Evolutionary conservation across 2,888 invertebrate species (phyloP).

Genomic region (Cheilosia impressa): DNA sequence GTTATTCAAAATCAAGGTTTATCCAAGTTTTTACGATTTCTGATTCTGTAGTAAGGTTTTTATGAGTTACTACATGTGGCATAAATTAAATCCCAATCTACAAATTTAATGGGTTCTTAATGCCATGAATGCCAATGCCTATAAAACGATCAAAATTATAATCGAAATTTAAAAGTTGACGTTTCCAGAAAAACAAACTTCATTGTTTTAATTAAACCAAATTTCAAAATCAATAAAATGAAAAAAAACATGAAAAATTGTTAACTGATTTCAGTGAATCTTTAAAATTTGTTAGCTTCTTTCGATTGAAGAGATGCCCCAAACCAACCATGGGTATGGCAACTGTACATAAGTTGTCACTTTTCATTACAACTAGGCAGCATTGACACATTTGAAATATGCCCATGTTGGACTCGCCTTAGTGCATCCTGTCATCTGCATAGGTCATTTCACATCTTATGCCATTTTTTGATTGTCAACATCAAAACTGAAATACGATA

Average conservation of each 20-base stretch:
- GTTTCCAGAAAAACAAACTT: too few species aligned
- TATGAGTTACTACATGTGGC: background rate
- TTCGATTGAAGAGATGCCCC: too few species aligned
- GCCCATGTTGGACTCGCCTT: slow-evolving; percentile 2
- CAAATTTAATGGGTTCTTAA: slow-evolving; percentile 6
- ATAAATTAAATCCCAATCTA: slow-evolving; percentile 8
- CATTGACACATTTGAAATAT: slow-evolving; percentile 1
- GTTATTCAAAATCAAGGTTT: background rate
- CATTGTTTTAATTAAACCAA: too few species aligned
- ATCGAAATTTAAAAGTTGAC: background rate
- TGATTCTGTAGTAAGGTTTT: background rate
- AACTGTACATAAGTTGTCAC: background rate
- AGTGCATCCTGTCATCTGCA: slow-evolving; percentile 15
- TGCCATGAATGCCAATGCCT: slow-evolving; percentile 1
- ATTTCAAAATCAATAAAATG: too few species aligned
- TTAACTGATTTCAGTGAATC: too few species aligned
- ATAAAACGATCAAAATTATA: background rate
- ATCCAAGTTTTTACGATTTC: background rate
- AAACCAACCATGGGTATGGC: too few species aligned
- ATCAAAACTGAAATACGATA: slow-evolving; percentile 69
- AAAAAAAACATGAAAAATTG: too few species aligned
- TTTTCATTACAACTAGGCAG: background rate
- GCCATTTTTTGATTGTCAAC: slow-evolving; percentile 61
- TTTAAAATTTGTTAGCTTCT: too few species aligned
- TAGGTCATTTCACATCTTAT: slow-evolving; percentile 42